Base-by-base conservation (phyloP, 2,888 invertebrate genomes). In the Chymomyza fuscimana region DNA sequence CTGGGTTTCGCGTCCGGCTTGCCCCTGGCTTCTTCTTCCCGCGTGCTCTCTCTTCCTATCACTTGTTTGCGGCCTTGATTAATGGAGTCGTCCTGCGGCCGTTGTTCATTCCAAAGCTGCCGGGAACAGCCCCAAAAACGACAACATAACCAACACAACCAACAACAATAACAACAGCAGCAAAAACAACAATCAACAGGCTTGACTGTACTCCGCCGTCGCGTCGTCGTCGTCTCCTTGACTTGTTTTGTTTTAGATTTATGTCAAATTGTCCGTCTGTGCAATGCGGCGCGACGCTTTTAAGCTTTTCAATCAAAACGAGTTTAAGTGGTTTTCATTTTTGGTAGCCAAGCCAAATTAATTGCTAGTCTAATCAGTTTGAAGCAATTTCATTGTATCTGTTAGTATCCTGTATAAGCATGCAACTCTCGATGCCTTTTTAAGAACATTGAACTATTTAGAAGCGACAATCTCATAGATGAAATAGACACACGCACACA, bases 251-350 rank as follows among this genome's bases (percentile, higher is more conserved):
- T 77, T 85, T 88, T 82, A 80, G 88, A 85, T 85, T 85, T 88
- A 85, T 85, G 86, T 87, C 87, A 88, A 85, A 85, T 85, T 86
- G 87, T 74, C 82, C 74, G 73, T 66, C 29, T 63, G 52, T 29
- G 64, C 70, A 67, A 63, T 67, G 68, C 50, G 60, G 7, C 7
- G 54, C 66, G 70, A 40, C 62, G 73, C 79, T 77, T 84, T 84
- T 87, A 86, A 88, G 88, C 88, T 84, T 84, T 84, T 88, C 83
- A 87, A 84, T 84, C 88, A 86, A 79, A 81, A 80, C 77, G 82
- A 82, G 82, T 79, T 84, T 78, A 86, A 84, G 88, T 84, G 88
- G 86, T 81, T 83, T 58, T 72, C 81, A 73, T 71, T 86, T 81
- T 82, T 84, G 73, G 84, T 63, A 63, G n/a, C 54, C 19, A 58